Evolutionary conservation across 2,113 vertebrate genomes (phyloP).

Genomic region (Mixornis gularis): DNA sequence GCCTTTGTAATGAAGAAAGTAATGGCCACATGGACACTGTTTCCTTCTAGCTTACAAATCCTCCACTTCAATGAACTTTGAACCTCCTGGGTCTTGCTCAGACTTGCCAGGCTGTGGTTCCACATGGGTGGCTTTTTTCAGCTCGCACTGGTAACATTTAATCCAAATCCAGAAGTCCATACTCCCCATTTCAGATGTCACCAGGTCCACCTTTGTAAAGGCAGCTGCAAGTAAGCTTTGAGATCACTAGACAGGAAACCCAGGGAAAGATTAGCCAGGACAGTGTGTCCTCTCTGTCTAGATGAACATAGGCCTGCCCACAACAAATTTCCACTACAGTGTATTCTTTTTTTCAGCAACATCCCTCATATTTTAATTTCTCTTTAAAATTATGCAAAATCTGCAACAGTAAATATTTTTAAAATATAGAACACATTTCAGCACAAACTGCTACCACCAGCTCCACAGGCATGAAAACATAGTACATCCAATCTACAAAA

Average conservation of each 20-base stretch:
- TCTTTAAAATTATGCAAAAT: background rate
- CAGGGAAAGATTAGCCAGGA: background rate
- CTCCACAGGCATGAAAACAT: background rate
- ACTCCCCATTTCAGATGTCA: background rate
- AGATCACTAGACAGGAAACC: background rate
- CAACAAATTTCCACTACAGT: background rate
- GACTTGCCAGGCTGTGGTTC: background rate
- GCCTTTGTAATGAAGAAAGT: background rate
- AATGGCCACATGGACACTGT: background rate
- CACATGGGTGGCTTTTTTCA: background rate
- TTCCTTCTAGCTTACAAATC: background rate
- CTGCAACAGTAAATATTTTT: background rate
- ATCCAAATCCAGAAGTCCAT: background rate
- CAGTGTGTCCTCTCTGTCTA: background rate
- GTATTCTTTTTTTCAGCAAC: background rate
- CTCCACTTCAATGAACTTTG: background rate
- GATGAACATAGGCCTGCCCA: background rate
- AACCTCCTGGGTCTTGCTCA: background rate
- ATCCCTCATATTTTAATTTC: background rate
- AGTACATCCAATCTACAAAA: background rate
- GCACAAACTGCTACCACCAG: background rate
- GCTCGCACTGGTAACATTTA: background rate
- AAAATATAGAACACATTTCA: background rate
- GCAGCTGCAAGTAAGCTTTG: background rate
- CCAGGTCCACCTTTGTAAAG: background rate